phyloP scores from a whole-genome alignment of 2,888 invertebrate genomes.

The Eumacrocentrus americanus region DNA sequence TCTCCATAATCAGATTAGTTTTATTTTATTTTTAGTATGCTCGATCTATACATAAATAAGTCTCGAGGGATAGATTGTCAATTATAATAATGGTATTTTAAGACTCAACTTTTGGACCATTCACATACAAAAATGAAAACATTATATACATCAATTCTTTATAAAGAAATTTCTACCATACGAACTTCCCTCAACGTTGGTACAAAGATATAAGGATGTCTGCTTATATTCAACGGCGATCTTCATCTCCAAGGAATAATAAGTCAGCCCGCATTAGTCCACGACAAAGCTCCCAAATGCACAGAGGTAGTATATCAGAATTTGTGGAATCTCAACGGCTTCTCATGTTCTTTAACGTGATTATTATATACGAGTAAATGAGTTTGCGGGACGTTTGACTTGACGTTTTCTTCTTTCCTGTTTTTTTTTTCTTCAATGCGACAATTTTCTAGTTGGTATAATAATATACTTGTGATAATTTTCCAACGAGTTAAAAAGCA shows the following conservation, averaged over 20 bases:
- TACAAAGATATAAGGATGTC: not conserved
- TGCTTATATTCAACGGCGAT: not conserved
- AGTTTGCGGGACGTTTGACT: too few relatives aligned
- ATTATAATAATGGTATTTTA: not conserved
- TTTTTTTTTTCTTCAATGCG: too few relatives aligned
- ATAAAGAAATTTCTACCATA: not conserved
- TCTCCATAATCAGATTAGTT: too few relatives aligned
- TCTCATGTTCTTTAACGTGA: not conserved
- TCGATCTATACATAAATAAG: too few relatives aligned
- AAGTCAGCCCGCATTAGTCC: slow-evolving; percentile 7
- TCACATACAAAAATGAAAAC: too few relatives aligned
- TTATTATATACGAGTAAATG: not conserved
- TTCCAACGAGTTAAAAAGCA: too few relatives aligned
- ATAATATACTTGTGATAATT: too few relatives aligned
- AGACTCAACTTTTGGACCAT: not conserved
- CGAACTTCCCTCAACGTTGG: not conserved
- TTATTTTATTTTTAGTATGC: not conserved
- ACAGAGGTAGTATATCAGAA: slow-evolving; percentile 8
- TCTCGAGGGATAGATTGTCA: not conserved
- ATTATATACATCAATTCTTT: not conserved
- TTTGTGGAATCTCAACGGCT: not conserved
- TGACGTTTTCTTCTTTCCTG: too few relatives aligned
- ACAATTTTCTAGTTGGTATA: too few relatives aligned
- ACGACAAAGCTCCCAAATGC: slow-evolving; percentile 9
- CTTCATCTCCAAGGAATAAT: not conserved